A percentile compares a stretch with the other conserved stretches of the same genome.
These are phyloP conservation scores for Chloroclystis v-ata DNA, from an alignment of 2,888 invertebrate species.

Conservation along the genomic window DNA sequence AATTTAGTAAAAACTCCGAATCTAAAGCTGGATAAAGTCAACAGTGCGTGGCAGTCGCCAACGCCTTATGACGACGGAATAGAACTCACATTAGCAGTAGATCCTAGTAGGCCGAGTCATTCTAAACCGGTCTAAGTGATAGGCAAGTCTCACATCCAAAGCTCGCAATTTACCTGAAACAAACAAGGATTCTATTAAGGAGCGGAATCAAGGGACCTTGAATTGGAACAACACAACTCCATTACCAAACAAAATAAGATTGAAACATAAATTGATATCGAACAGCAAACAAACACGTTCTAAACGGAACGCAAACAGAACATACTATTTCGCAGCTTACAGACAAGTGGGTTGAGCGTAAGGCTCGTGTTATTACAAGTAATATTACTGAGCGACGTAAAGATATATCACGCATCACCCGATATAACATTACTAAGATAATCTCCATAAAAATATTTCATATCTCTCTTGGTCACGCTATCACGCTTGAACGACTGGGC, in stretches of 20 bases:
- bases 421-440: too few species aligned
- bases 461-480: too few species aligned
- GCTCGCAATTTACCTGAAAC: conserved; percentile 27
- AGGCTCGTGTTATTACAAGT: too few species aligned
- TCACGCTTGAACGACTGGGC: too few species aligned
- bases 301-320: conserved; percentile 30
- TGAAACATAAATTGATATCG: conserved; percentile 30
- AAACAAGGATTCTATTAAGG: conserved; percentile 19
- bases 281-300: conserved; percentile 29
- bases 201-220: conserved; percentile 20
- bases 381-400: too few species aligned
- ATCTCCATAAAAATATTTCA: too few species aligned
- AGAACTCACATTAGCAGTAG: conserved; percentile 10
- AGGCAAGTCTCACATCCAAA: conserved; percentile 19
- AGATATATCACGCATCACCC: too few species aligned
- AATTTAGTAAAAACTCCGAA: conserved; percentile 26
- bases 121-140: conserved; percentile 25
- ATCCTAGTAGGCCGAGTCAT: conserved; percentile 17
- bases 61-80: conserved; percentile 12
- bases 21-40: conserved; percentile 18
- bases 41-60: conserved; percentile 6
- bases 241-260: conserved; percentile 28
- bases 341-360: too few species aligned
- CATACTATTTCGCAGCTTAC: conserved; percentile 27
- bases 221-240: conserved; percentile 27